These are phyloP conservation scores for Crotalus tigris DNA, from an alignment of 2,113 vertebrate genomes.

Conservation along the genomic window DNA sequence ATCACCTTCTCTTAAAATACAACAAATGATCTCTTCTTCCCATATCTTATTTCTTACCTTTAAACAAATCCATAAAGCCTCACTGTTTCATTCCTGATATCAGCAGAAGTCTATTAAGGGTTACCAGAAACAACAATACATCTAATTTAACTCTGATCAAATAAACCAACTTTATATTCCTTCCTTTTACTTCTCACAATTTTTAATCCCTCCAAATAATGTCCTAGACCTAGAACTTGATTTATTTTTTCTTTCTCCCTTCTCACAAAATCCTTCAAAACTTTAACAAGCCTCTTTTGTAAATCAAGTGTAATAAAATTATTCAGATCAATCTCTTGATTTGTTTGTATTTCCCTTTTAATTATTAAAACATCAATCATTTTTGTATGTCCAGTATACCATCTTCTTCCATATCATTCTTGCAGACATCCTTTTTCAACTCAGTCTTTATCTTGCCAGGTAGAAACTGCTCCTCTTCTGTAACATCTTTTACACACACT, in stretches of 20 bases:
- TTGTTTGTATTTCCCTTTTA: background rate
- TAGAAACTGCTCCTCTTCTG: background rate
- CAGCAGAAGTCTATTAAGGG: background rate
- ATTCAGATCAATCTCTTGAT: background rate
- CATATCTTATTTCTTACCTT: background rate
- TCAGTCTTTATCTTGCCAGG: background rate
- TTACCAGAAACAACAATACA: background rate
- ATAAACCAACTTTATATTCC: background rate
- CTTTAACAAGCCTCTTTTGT: background rate
- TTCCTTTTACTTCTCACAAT: background rate
- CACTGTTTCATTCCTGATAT: background rate
- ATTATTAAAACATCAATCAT: background rate
- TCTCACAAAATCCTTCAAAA: background rate
- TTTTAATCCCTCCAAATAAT: background rate
- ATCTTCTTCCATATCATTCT: background rate
- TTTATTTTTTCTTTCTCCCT: background rate
- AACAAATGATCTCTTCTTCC: background rate
- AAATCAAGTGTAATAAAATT: background rate
- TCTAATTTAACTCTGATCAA: background rate
- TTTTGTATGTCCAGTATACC: background rate
- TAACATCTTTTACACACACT: background rate
- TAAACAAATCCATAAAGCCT: background rate
- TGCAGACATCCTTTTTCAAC: background rate
- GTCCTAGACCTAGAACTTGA: background rate
- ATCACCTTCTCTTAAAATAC: background rate